A percentile compares a stretch with the other conserved stretches of the same genome.
Conservation (phyloP, 2,113 vertebrate genomes). For the Catagonus wagneri region DNA sequence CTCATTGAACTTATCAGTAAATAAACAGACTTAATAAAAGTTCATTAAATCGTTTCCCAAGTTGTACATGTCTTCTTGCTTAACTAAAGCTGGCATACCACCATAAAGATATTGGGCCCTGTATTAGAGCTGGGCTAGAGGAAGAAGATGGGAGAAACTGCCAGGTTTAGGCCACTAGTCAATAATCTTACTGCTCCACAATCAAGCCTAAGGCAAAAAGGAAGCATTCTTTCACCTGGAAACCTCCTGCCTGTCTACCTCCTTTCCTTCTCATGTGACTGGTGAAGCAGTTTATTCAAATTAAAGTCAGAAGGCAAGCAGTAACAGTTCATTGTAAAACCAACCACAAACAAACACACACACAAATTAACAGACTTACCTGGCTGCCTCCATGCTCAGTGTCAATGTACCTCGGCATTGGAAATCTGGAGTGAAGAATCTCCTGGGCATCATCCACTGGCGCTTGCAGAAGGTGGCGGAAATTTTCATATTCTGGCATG, state of each 20-base stretch:
- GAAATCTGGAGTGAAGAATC: constrained; percentile 97
- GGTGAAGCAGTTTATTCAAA: neutral
- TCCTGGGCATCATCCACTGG: constrained; percentile 97
- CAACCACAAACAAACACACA: neutral
- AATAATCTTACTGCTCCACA: neutral
- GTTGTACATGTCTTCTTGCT: neutral
- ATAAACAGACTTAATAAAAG: neutral
- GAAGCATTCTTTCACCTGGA: neutral
- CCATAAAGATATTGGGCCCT: neutral
- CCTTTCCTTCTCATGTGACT: neutral
- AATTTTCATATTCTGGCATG: constrained; percentile 97
- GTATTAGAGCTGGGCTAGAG: neutral
- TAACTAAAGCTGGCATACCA: neutral
- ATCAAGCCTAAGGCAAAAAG: neutral
- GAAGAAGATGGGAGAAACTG: neutral
- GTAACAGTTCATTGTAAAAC: neutral
- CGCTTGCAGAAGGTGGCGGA: constrained; percentile 96
- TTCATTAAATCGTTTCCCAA: neutral
- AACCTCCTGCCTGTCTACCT: neutral
- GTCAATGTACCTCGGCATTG: constrained; percentile 98
- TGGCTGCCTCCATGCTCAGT: constrained; percentile 99
- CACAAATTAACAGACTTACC: constrained; percentile 84
- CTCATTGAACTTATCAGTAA: neutral
- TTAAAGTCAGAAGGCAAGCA: neutral
- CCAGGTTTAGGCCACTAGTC: neutral